Evolutionary conservation across 2,797 vertebrate genomes (phyloP).

Genomic region (Choloepus didactylus): DNA sequence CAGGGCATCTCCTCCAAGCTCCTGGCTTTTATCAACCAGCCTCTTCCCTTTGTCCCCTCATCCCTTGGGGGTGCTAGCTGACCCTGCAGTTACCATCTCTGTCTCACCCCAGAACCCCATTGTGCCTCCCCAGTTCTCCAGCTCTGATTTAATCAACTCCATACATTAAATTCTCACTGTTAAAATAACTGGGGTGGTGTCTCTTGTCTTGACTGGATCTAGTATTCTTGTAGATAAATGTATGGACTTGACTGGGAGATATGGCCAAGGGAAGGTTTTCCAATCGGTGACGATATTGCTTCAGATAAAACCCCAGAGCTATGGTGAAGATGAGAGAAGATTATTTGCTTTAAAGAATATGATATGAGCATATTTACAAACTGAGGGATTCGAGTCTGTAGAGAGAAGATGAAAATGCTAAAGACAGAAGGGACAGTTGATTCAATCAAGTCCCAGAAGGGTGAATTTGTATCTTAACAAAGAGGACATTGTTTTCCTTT

Average conservation of each 20-base stretch:
- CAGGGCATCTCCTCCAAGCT: not conserved
- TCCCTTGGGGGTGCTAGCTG: no score
- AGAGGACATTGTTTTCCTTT: not conserved
- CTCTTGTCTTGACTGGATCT: not conserved
- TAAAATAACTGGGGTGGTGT: not conserved
- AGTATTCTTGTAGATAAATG: not conserved
- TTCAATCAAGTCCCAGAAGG: not conserved
- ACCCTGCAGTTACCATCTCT: no score
- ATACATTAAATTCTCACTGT: not conserved
- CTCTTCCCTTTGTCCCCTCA: not conserved
- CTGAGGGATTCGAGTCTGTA: not conserved
- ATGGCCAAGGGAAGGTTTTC: not conserved
- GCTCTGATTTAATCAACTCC: no score
- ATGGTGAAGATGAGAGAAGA: not conserved
- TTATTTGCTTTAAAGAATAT: not conserved
- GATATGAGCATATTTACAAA: not conserved
- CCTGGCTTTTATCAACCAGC: no score
- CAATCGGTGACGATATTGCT: not conserved
- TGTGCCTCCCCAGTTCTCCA: not conserved
- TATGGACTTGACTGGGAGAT: not conserved
- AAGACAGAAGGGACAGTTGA: not conserved
- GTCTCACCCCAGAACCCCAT: not conserved
- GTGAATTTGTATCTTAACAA: no score
- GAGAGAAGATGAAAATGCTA: not conserved
- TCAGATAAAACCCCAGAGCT: not conserved